Evolutionary conservation across 2,113 vertebrate genomes (phyloP), one percentile per base, ranked within the genome.

Genomic region (Cebidichthys violaceus): DNA sequence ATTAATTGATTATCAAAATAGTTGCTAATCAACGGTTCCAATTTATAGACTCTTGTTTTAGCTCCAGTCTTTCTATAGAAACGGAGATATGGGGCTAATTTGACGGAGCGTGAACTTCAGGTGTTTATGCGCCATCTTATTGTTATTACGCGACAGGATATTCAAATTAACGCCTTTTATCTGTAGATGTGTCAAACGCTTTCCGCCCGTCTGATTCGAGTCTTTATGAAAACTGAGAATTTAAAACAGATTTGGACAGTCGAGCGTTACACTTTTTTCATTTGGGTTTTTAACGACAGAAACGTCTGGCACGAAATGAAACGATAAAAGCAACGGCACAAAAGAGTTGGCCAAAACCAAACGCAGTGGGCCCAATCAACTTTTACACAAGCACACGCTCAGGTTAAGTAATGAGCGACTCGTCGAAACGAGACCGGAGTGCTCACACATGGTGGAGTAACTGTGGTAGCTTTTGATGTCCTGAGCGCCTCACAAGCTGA

Each of bases 391-490:
- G 71, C 55, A 55, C 65, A 37, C 54, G 29, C 27, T 50, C 35
- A 39, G 76, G 79, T 79, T 84, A 82, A 80, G 67, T 41, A 70
- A 77, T 33, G 52, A 15, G 13, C 2, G 14, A 65, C 37, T 50
- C 66, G n/a, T 57, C 82, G 75, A 24, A 86, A 83, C 33, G 66
- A 82, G 78, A 79, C 47, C 11, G 31, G 69, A 86, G 73, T 54
- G 81, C 62, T 92, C 71, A 31, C 92, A 93, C 82, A 75, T 90
- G 91, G 43, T 35, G 79, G 70, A 72, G 65, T 62, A 84, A 89
- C 77, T 17, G 81, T 52, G 66, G 77, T 82, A 85, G 86, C 75
- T 22, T 92, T 91, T 93, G 83, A 92, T 83, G 84, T 92, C 81
- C 69, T 2, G 66, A 70, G 69, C n/a, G n/a, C 47, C 82, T 83